Evolutionary conservation across 92 coral and sea anemone genomes (phyloP).

Genomic region (Palythoa caribaeorum): DNA sequence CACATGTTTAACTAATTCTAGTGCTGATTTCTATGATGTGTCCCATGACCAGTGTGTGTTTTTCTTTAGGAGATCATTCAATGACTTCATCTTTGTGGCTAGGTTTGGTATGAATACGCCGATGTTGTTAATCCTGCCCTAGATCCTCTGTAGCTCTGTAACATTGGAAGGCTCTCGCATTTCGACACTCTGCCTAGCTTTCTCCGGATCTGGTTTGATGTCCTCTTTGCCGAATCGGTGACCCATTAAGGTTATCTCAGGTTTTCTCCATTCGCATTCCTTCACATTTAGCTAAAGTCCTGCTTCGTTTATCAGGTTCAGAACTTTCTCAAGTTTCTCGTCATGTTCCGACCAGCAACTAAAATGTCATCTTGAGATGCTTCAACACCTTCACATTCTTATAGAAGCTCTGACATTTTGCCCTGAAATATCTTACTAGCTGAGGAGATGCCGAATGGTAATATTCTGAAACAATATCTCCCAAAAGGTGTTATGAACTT

Average conservation of each 20-base stretch:
- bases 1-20: constrained; percentile 25
- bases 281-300: constrained; percentile 36
- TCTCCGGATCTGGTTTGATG: constrained; percentile 48
- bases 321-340: constrained; percentile 16
- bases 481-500: too few relatives aligned
- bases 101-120: constrained; percentile 48
- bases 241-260: constrained; percentile 30
- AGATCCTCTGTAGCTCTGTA: constrained; percentile 30
- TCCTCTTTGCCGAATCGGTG: constrained; percentile 25
- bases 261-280: constrained; percentile 28
- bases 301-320: background rate
- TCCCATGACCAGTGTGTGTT: background rate
- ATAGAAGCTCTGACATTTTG: constrained; percentile 23
- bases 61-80: constrained; percentile 41
- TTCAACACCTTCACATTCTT: constrained; percentile 28
- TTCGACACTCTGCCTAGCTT: constrained; percentile 11
- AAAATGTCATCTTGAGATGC: constrained; percentile 44
- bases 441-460: constrained; percentile 44
- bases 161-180: constrained; percentile 26
- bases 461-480: background rate
- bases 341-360: constrained; percentile 14
- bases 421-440: constrained; percentile 41
- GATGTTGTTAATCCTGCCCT: constrained; percentile 53
- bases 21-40: constrained; percentile 5
- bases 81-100: constrained; percentile 38